These are phyloP conservation scores for Pollenia labialis DNA, from an alignment of 2,888 invertebrate genomes.

Conservation along the genomic window DNA sequence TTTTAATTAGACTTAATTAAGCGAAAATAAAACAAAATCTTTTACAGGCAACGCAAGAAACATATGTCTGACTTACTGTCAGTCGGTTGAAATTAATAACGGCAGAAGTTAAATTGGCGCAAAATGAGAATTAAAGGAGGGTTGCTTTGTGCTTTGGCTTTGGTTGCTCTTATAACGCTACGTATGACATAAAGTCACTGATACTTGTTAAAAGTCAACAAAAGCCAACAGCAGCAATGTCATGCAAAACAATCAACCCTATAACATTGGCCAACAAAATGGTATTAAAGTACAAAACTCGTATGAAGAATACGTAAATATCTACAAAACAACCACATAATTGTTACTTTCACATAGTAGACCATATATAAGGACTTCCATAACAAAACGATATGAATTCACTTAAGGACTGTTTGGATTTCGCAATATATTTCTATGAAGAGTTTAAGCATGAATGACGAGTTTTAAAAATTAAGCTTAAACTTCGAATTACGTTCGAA, in stretches of 20 bases:
- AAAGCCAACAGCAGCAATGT: slow-evolving; percentile 14
- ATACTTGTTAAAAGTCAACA: slow-evolving; percentile 53
- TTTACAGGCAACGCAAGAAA: slow-evolving; percentile 38
- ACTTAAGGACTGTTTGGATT: too few relatives aligned
- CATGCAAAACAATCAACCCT: slow-evolving; percentile 25
- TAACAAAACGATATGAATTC: too few relatives aligned
- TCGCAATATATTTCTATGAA: too few relatives aligned
- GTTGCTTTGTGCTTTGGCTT: background rate
- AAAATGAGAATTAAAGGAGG: background rate
- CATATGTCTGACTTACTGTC: background rate
- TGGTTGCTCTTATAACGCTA: background rate
- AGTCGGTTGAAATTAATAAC: background rate
- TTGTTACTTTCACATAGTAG: background rate
- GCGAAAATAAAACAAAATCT: slow-evolving; percentile 66
- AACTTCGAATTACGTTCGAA: too few relatives aligned
- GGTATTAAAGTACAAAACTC: background rate
- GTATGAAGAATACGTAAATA: background rate
- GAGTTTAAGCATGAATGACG: too few relatives aligned
- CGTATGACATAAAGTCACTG: slow-evolving; percentile 26
- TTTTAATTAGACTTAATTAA: slow-evolving; percentile 73
- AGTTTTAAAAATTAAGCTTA: too few relatives aligned
- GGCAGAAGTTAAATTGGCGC: background rate
- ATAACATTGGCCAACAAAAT: slow-evolving; percentile 42
- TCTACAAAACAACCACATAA: background rate
- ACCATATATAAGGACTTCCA: background rate